phyloP scores from a whole-genome alignment of 2,888 invertebrate species.

The Dicranocentrus wangi region DNA sequence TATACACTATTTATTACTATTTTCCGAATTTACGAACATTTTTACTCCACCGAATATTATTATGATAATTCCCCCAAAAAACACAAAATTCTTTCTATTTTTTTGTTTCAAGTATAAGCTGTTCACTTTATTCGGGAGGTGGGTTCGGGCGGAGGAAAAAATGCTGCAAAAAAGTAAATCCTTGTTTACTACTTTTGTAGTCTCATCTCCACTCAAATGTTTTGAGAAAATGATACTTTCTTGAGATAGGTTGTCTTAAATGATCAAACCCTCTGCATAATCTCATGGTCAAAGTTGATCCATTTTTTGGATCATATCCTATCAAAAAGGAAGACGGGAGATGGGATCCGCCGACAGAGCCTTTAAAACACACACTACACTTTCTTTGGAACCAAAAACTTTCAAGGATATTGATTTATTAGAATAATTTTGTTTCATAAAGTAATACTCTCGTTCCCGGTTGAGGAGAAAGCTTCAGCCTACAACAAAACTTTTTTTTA shows the following conservation, averaged over 20 bases:
- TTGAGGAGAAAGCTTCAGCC: no score
- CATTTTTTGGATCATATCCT: no score
- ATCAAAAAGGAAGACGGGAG: no score
- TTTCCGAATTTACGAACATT: not conserved
- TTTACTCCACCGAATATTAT: slow-evolving; percentile 5
- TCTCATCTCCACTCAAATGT: not conserved
- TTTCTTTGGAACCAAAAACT: no score
- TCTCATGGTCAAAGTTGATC: not conserved
- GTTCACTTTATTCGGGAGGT: not conserved
- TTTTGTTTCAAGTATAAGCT: not conserved
- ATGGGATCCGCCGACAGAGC: no score
- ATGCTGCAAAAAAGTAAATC: not conserved
- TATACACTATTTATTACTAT: slow-evolving; percentile 4
- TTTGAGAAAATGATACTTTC: not conserved
- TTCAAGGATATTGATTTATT: slow-evolving; percentile 1
- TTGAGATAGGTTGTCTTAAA: not conserved
- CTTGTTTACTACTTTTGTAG: slow-evolving; percentile 4
- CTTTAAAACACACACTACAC: no score
- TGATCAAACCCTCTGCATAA: not conserved
- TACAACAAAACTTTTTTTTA: no score
- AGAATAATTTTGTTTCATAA: not conserved
- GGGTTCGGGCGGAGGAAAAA: no score
- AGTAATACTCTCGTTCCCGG: no score
- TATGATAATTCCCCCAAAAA: slow-evolving; percentile 10
- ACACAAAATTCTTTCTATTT: not conserved